Evolutionary conservation across 1,140 invertebrate genomes (phyloP).

Genomic region (Hestina assimilis): DNA sequence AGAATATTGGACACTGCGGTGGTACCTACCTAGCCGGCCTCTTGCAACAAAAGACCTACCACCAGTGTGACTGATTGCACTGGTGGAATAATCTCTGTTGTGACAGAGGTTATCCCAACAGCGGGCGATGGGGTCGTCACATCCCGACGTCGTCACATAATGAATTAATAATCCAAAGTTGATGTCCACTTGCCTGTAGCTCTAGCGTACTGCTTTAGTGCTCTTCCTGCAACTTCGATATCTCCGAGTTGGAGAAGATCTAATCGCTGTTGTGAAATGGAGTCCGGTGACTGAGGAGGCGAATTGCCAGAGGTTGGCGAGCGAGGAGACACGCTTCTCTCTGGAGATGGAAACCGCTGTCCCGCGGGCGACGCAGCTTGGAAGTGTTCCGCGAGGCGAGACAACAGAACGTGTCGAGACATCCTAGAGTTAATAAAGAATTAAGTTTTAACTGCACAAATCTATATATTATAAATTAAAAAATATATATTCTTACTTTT

Average conservation of each 20-base stretch:
- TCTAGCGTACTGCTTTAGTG: constrained; percentile 67
- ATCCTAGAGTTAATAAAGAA: constrained; percentile 38
- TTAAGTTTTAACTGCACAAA: background rate
- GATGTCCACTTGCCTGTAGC: constrained; percentile 49
- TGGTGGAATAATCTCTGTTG: no score
- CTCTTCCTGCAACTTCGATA: constrained; percentile 64
- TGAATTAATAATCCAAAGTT: background rate
- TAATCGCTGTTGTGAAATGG: constrained; percentile 44
- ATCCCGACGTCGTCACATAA: no score
- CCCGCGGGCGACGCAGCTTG: constrained; percentile 54
- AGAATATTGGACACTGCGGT: no score
- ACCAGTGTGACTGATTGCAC: no score
- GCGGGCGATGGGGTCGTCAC: no score
- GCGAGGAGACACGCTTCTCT: constrained; percentile 55
- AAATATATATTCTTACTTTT: background rate
- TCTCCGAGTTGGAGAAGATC: constrained; percentile 61
- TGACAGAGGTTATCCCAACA: no score
- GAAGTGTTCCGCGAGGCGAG: constrained; percentile 70
- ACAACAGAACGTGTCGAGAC: constrained; percentile 68
- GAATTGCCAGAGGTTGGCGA: constrained; percentile 50
- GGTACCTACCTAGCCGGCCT: no score
- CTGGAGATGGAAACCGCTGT: constrained; percentile 63
- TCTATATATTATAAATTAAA: background rate
- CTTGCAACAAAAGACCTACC: no score
- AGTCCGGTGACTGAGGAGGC: constrained; percentile 58